Evolutionary conservation across 2,797 vertebrate species (phyloP).

Genomic region (Sternarchorhynchus goeldii): DNA sequence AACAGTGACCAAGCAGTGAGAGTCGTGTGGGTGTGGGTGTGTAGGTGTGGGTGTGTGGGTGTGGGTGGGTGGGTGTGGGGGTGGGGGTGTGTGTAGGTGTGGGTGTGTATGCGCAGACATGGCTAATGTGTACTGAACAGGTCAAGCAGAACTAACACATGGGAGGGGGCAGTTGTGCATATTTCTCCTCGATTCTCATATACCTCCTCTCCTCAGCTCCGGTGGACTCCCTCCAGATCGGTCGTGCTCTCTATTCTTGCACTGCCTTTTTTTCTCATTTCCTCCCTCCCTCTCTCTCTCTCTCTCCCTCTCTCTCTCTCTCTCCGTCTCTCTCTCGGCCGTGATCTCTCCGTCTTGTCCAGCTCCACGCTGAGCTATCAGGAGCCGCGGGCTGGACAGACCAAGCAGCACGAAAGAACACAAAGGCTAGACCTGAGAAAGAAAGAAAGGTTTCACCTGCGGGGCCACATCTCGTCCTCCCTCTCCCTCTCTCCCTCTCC

Average conservation of each 20-base stretch:
- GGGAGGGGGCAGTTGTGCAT: too few species aligned
- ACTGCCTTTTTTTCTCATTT: not conserved
- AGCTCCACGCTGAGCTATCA: slow-evolving; percentile 33
- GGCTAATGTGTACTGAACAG: too few species aligned
- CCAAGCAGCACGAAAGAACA: slow-evolving; percentile 7
- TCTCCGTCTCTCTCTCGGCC: not conserved
- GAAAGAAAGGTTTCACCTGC: slow-evolving; percentile 35
- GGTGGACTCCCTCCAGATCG: not conserved
- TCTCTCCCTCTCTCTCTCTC: not conserved
- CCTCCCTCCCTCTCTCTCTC: not conserved
- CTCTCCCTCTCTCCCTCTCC: too few species aligned
- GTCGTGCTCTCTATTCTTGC: slow-evolving; percentile 1
- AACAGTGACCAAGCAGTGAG: too few species aligned
- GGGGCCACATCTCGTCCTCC: slow-evolving; percentile 10
- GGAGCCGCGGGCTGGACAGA: slow-evolving; percentile 40
- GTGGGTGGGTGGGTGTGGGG: too few species aligned
- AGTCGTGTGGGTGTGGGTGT: too few species aligned
- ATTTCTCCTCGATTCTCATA: not conserved
- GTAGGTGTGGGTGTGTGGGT: too few species aligned
- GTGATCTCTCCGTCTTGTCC: slow-evolving; percentile 44
- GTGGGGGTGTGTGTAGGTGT: too few species aligned
- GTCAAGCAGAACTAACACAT: too few species aligned
- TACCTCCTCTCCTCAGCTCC: not conserved
- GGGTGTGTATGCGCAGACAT: too few species aligned
- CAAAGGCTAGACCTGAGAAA: slow-evolving; percentile 37